These are phyloP conservation scores for Diabrotica balteata DNA, from an alignment of 2,888 invertebrate species.

Conservation along the genomic window DNA sequence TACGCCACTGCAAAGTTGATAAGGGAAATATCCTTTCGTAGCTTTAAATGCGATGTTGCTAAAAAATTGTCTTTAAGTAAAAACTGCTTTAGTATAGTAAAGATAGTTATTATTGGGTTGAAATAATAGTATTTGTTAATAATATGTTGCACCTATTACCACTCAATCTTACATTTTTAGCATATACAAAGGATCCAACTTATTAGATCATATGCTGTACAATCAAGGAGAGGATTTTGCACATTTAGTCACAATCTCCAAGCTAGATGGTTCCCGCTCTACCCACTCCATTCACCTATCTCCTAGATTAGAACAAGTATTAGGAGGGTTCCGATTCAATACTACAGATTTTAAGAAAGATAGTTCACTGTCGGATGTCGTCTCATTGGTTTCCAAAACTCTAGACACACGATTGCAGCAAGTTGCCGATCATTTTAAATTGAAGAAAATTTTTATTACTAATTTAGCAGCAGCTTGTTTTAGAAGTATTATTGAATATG, in stretches of 20 bases:
- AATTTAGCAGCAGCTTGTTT: constrained; percentile 59
- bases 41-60: too few species aligned
- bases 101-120: too few species aligned
- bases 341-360: constrained; percentile 61
- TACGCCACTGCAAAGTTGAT: too few species aligned
- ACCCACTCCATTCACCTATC: constrained; percentile 62
- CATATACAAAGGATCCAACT: constrained; percentile 25
- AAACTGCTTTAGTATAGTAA: too few species aligned
- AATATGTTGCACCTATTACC: not conserved
- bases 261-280: constrained; percentile 56
- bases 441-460: constrained; percentile 61
- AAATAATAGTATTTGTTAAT: too few species aligned
- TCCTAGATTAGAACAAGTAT: constrained; percentile 61
- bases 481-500: constrained; percentile 62
- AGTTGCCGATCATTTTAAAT: constrained; percentile 53
- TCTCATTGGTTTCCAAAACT: constrained; percentile 64
- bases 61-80: too few species aligned
- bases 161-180: not conserved
- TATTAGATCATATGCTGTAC: constrained; percentile 13
- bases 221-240: constrained; percentile 50
- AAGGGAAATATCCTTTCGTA: too few species aligned
- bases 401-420: constrained; percentile 63
- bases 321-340: constrained; percentile 59
- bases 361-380: constrained; percentile 64
- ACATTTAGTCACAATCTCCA: constrained; percentile 47